A percentile compares a stretch with the other conserved stretches of the same genome.
These are phyloP conservation scores for Herpetotheres cachinnans DNA, from an alignment of 2,113 vertebrate species.

Conservation along the genomic window DNA sequence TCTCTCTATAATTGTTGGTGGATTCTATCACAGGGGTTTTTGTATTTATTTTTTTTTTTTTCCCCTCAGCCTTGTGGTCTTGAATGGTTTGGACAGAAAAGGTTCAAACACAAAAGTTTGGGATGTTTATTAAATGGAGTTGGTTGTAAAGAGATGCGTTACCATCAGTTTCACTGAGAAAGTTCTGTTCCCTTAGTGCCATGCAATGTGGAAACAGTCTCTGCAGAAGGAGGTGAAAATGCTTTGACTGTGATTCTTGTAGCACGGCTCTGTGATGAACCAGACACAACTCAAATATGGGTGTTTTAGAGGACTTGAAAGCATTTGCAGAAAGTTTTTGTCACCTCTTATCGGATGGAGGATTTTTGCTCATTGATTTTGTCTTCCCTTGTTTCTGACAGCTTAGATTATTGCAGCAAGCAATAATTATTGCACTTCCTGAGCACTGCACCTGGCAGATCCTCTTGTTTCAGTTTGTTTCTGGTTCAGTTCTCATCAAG, in stretches of 20 bases:
- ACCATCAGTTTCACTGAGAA: no score
- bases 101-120: neutral
- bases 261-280: neutral
- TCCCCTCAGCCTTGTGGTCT: neutral
- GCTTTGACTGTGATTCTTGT: no score
- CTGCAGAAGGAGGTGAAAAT: neutral
- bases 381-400: neutral
- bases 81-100: neutral
- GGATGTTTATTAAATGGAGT: neutral
- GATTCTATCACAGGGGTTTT: neutral
- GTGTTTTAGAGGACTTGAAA: neutral
- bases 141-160: no score
- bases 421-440: no score
- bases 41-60: neutral
- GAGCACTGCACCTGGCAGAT: neutral
- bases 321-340: neutral
- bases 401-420: accelerated
- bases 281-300: neutral
- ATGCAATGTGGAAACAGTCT: neutral
- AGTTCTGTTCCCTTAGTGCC: neutral
- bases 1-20: no score
- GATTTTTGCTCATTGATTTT: neutral
- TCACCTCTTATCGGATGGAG: neutral
- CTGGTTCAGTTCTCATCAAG: neutral
- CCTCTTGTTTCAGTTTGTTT: no score